Evolutionary conservation across 1,140 invertebrate genomes (phyloP).

Genomic region (Halictus rubicundus): DNA sequence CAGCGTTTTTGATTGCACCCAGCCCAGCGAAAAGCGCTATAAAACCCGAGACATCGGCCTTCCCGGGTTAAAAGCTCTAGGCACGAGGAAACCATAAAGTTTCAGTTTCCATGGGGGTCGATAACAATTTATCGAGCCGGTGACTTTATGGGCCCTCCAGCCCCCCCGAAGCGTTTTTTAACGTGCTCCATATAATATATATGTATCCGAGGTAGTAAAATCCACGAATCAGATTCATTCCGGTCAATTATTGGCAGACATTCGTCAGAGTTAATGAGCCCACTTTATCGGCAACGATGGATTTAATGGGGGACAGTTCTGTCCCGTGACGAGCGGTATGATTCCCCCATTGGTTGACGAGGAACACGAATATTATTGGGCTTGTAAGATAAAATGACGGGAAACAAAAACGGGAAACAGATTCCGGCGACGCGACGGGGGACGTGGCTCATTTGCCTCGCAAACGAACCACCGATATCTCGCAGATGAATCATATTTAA

Average conservation of each 20-base stretch:
- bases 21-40: too few species aligned
- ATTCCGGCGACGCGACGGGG: too few species aligned
- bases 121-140: not conserved
- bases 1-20: too few species aligned
- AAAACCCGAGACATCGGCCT: too few species aligned
- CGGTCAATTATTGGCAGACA: not conserved
- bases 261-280: not conserved
- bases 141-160: not conserved
- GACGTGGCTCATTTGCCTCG: slow-evolving; percentile 45
- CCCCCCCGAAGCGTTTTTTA: not conserved
- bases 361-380: not conserved
- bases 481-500: slow-evolving; percentile 46
- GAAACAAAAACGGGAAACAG: not conserved
- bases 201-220: not conserved
- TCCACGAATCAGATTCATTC: not conserved
- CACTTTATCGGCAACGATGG: not conserved
- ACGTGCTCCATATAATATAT: not conserved
- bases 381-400: too few species aligned
- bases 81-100: not conserved
- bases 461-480: slow-evolving; percentile 54
- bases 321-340: not conserved
- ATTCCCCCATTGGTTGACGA: not conserved
- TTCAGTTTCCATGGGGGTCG: not conserved
- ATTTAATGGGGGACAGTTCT: not conserved
- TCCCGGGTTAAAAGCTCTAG: too few species aligned